Base-by-base conservation (phyloP, 1,140 invertebrate species). In the Trichomalopsis sarcophagae region DNA sequence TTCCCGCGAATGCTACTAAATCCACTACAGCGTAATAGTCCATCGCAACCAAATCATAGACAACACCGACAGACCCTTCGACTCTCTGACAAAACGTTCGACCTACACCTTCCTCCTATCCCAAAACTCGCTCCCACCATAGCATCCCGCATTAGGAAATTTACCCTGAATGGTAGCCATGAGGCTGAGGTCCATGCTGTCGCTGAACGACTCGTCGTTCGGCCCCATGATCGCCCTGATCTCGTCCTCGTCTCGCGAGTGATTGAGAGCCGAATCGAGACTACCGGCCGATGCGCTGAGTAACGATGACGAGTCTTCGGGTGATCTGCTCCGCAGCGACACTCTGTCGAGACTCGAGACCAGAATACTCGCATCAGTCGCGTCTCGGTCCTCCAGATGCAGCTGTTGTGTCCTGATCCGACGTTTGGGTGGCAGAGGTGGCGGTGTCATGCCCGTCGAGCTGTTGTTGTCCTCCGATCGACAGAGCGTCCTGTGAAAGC, bases 181-280 rank as follows among this genome's bases (percentile, higher is more conserved):
- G 66, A 93, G 88, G 89, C 91, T 93, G 78, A 93, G 90, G 89
- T 93, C 92, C 90, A 93, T 92, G 86, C 90, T 93, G 75, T 94
- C 93, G 85, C 93, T 93, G 33, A 93, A 86, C 77, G 93, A 93
- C 86, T 92, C 93, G 82, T 94, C 93, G 85, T 93, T 92, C 87
- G 94, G 93, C 89, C 95, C 95, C 92, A 95, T 94, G 80, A 95
- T 94, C 87, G 91, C 95, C 87, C 94, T 93, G 62, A 95, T 94
- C 92, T 96, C 95, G 88, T 94, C 94, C 88, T 97, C 96, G 87
- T 97, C 96, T 76, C 96, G 95, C 9, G 96, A 97, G 85, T 96
- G 96, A 92, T 97, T 97, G 78, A 97, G 91, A 89, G 97, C 96
- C 0, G 97, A 97, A 91, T 98, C 97, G 86, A 97, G 92, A 85